Evolutionary conservation across 2,888 invertebrate genomes (phyloP).

Genomic region (Oligia strigilis): DNA sequence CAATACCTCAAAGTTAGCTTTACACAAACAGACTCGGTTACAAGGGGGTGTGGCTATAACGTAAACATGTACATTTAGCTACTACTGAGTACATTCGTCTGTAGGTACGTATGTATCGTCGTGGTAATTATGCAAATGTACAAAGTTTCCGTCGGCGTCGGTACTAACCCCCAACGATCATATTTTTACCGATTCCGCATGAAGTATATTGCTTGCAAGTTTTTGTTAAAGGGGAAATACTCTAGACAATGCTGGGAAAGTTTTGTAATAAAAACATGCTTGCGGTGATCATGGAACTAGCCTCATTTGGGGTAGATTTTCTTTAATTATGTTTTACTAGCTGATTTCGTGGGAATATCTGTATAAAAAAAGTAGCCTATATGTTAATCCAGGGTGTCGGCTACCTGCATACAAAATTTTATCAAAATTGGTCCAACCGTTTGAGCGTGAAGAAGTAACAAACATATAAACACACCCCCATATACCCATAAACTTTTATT

Average conservation of each 20-base stretch:
- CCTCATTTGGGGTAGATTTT: background rate
- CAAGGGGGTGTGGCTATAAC: conserved; percentile 13
- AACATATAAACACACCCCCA: too few relatives aligned
- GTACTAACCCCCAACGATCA: conserved; percentile 36
- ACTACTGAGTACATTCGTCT: conserved; percentile 17
- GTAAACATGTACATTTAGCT: conserved; percentile 8
- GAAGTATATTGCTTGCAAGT: conserved; percentile 30
- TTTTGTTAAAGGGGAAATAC: conserved; percentile 27
- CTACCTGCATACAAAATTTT: too few relatives aligned
- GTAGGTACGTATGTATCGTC: conserved; percentile 31
- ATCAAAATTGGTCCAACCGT: too few relatives aligned
- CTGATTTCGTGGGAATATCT: too few relatives aligned
- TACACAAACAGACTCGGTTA: conserved; percentile 38
- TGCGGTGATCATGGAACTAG: background rate
- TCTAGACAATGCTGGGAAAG: conserved; percentile 18
- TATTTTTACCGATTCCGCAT: conserved; percentile 51
- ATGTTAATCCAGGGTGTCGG: too few relatives aligned
- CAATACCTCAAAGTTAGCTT: conserved; percentile 26
- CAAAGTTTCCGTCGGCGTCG: conserved; percentile 48
- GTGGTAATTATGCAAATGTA: conserved; percentile 67
- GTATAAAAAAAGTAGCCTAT: too few relatives aligned
- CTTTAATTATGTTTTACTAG: too few relatives aligned
- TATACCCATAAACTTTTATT: too few relatives aligned
- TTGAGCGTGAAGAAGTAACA: too few relatives aligned
- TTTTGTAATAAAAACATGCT: conserved; percentile 12